A percentile compares a stretch with the other conserved stretches of the same genome.
Evolutionary conservation across 1,140 invertebrate species (phyloP).

Genomic region (Drosophila asahinai): DNA sequence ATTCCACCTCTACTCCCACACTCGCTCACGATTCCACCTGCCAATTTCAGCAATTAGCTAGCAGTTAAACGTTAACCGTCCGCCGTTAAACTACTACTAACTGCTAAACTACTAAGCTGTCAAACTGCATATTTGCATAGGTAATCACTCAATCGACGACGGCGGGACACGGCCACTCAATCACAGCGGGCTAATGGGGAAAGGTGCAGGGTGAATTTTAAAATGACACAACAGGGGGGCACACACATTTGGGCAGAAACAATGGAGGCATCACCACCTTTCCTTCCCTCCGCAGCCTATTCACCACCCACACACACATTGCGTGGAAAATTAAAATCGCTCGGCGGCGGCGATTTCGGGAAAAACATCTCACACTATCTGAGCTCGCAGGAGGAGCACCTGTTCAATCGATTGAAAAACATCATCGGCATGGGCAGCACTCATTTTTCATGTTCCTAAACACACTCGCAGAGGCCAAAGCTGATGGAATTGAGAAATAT

Average conservation of each 20-base stretch:
- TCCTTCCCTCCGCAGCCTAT: too few relatives aligned
- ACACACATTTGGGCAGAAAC: constrained; percentile 7
- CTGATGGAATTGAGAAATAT: neutral
- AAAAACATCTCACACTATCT: constrained; percentile 13
- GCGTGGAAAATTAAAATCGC: constrained; percentile 10
- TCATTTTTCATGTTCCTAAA: constrained; percentile 10
- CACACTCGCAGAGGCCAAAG: neutral
- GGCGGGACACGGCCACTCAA: constrained; percentile 14
- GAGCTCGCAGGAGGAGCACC: constrained; percentile 2
- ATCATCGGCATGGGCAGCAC: constrained; percentile 3
- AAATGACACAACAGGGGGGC: constrained; percentile 13
- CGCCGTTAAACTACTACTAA: constrained; percentile 16
- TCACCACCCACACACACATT: neutral
- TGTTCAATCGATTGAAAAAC: constrained; percentile 38
- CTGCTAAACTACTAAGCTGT: constrained; percentile 19
- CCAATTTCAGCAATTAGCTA: constrained; percentile 17
- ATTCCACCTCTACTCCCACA: neutral
- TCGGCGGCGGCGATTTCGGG: neutral
- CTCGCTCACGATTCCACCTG: neutral
- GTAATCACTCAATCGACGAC: constrained; percentile 26
- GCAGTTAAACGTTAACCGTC: constrained; percentile 23
- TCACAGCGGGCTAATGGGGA: neutral
- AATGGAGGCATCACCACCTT: neutral
- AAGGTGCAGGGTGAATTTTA: constrained; percentile 13
- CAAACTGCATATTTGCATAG: constrained; percentile 43